Evolutionary conservation across 2,113 vertebrate genomes (phyloP).

Genomic region (Rhegmatorhina hoffmannsi): DNA sequence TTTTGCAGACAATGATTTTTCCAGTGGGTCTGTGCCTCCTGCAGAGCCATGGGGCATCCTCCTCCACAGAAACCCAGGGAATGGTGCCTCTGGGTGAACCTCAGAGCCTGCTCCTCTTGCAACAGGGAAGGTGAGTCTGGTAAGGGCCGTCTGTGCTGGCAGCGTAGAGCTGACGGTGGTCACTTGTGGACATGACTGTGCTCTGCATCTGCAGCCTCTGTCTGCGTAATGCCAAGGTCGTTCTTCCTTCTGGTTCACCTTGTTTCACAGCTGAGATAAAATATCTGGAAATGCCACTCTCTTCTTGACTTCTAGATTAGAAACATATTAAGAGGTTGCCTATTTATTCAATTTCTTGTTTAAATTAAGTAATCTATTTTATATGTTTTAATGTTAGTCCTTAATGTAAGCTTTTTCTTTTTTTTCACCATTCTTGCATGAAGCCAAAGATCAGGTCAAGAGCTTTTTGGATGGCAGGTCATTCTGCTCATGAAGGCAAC

Average conservation of each 20-base stretch:
- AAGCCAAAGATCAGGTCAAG: background rate
- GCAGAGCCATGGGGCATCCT: rapidly evolving
- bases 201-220: background rate
- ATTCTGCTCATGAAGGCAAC: background rate
- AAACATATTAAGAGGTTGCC: background rate
- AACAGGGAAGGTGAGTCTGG: background rate
- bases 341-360: background rate
- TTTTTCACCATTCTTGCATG: background rate
- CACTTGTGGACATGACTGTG: background rate
- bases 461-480: background rate
- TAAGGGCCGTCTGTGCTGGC: background rate
- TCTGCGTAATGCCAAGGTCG: background rate
- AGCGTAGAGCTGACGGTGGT: background rate
- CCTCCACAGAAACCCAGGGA: background rate
- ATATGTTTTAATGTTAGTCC: background rate
- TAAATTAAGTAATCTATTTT: background rate
- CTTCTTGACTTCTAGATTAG: background rate
- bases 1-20: background rate
- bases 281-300: background rate
- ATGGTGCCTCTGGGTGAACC: background rate
- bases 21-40: background rate
- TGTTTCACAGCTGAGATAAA: background rate
- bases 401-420: background rate
- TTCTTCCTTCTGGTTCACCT: background rate
- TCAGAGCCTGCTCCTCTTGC: background rate